Evolutionary conservation across 1,140 invertebrate genomes (phyloP).

Genomic region (Pectinophora gossypiella): DNA sequence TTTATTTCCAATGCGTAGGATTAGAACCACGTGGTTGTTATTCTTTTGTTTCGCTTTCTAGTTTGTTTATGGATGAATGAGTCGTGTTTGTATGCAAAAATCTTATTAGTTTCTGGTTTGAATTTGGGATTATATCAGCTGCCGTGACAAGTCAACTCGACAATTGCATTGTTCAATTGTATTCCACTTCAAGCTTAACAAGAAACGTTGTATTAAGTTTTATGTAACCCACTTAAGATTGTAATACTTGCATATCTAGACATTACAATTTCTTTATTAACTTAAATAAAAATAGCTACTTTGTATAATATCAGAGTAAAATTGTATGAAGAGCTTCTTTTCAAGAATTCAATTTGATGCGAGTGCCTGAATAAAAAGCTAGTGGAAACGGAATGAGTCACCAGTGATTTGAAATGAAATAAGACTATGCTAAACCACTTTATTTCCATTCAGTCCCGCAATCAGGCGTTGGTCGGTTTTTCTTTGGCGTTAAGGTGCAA

Average conservation of each 20-base stretch:
- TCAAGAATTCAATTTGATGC: slow-evolving; percentile 37
- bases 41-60: slow-evolving; percentile 41
- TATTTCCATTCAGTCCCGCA: not conserved
- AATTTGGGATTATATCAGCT: slow-evolving; percentile 13
- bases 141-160: not conserved
- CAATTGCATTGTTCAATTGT: slow-evolving; percentile 13
- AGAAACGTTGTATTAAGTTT: not conserved
- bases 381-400: slow-evolving; percentile 48
- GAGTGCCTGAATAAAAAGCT: slow-evolving; percentile 34
- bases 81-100: slow-evolving; percentile 41
- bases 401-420: slow-evolving; percentile 51
- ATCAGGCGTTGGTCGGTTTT: not conserved
- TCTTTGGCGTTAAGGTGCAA: slow-evolving; percentile 16
- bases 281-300: slow-evolving; percentile 6
- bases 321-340: slow-evolving; percentile 29
- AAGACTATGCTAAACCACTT: slow-evolving; percentile 17
- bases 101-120: slow-evolving; percentile 24
- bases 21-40: slow-evolving; percentile 28
- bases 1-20: slow-evolving; percentile 29
- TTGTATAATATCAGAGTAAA: slow-evolving; percentile 23
- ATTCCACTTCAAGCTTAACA: not conserved
- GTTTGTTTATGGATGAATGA: slow-evolving; percentile 26
- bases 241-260: too few relatives aligned
- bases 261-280: too few relatives aligned
- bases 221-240: too few relatives aligned